Percentiles rank a stretch among this genome's conserved stretches.
Evolutionary conservation across 2,797 vertebrate species (phyloP).

Genomic region (Rhinella marina): DNA sequence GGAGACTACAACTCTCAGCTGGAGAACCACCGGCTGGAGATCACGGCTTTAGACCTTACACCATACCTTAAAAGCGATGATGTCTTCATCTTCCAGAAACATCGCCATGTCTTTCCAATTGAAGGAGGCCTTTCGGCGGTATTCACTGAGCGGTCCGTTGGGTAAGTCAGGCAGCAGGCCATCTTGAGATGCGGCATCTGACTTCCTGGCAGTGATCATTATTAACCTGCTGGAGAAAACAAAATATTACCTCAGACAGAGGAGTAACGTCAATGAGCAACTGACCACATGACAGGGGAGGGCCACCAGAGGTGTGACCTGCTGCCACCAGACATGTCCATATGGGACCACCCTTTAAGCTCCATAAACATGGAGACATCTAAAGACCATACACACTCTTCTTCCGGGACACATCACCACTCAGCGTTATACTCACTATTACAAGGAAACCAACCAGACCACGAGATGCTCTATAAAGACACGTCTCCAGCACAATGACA

Average conservation of each 20-base stretch:
- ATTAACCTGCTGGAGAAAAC: constrained; percentile 38
- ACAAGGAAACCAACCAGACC: background rate
- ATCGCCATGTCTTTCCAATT: constrained; percentile 84
- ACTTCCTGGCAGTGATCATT: constrained; percentile 59
- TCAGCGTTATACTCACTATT: background rate
- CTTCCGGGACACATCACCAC: too few species aligned
- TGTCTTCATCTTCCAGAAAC: constrained; percentile 82
- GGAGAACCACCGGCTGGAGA: background rate
- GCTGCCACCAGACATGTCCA: too few species aligned
- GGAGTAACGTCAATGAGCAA: background rate
- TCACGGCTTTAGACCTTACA: background rate
- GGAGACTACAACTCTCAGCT: background rate
- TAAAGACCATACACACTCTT: background rate
- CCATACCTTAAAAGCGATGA: constrained; percentile 80
- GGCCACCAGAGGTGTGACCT: too few species aligned
- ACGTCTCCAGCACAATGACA: background rate
- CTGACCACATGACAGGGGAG: background rate
- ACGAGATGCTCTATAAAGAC: background rate
- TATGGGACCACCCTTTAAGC: too few species aligned
- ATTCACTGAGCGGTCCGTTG: constrained; percentile 80
- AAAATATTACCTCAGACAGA: background rate
- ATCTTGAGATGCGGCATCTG: constrained; percentile 59
- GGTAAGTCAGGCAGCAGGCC: constrained; percentile 76
- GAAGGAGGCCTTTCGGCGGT: constrained; percentile 86
- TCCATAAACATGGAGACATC: background rate